Conservation (phyloP, 2,888 invertebrate genomes). For the Hyposoter dolosus region DNA sequence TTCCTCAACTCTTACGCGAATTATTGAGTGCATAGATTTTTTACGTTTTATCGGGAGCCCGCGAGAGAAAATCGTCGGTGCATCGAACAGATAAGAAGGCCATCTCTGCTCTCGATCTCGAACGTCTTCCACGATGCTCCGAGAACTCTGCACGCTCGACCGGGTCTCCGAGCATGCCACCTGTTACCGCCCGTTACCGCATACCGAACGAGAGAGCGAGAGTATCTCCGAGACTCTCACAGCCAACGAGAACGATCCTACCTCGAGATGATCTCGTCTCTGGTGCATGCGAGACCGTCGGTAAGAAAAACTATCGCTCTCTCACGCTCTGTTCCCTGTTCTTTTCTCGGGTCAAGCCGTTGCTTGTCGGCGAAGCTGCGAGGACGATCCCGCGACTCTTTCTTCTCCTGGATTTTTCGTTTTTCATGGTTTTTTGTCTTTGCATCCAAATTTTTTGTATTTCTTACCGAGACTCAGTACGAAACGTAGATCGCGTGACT, state of each 20-base stretch:
- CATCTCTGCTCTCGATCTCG: slow-evolving; percentile 48
- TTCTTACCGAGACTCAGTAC: too few relatives aligned
- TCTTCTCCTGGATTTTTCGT: neutral
- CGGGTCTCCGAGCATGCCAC: slow-evolving; percentile 32
- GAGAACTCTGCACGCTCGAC: slow-evolving; percentile 64
- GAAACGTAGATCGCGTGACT: too few relatives aligned
- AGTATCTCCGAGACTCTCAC: neutral
- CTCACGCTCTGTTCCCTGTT: neutral
- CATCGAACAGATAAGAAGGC: neutral
- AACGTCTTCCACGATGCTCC: slow-evolving; percentile 39
- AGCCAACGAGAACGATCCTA: slow-evolving; percentile 28
- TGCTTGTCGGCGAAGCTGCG: neutral
- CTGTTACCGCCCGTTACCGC: slow-evolving; percentile 34
- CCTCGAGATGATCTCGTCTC: slow-evolving; percentile 20
- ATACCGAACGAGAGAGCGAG: slow-evolving; percentile 41
- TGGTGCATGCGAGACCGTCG: slow-evolving; percentile 32
- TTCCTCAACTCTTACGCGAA: neutral
- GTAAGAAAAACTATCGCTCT: slow-evolving; percentile 38
- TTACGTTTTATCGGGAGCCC: too few relatives aligned
- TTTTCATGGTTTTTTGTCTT: too few relatives aligned
- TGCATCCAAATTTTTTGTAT: too few relatives aligned
- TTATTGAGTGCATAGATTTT: neutral
- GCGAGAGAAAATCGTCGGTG: neutral
- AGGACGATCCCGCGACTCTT: neutral
- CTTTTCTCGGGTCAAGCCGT: neutral